phyloP scores from a whole-genome alignment of 2,797 vertebrate genomes.

The Phrynocephalus guinanensis region DNA sequence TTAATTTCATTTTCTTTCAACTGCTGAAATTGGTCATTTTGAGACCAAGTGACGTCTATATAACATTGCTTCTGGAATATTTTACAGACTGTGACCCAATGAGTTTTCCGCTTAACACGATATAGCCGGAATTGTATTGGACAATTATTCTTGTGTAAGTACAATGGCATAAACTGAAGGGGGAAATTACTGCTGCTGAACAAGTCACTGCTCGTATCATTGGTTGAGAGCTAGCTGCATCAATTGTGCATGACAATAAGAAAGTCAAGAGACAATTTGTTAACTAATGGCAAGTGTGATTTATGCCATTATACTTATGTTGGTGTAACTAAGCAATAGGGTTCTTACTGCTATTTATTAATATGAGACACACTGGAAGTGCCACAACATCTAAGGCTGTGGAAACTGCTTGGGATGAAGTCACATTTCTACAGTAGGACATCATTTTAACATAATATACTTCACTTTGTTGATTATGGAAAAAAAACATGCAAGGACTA shows the following conservation, averaged over 20 bases:
- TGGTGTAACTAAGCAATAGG: too few relatives aligned
- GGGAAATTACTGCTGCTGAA: too few relatives aligned
- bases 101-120: conserved; percentile 43
- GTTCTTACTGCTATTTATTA: neutral
- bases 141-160: too few relatives aligned
- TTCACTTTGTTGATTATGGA: conserved; percentile 37
- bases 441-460: conserved; percentile 50
- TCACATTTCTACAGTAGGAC: conserved; percentile 56
- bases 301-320: too few relatives aligned
- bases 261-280: too few relatives aligned
- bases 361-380: conserved; percentile 40
- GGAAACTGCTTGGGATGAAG: conserved; percentile 53
- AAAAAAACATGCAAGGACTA: conserved; percentile 57
- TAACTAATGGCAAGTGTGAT: too few relatives aligned
- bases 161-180: too few relatives aligned
- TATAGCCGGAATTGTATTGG: neutral
- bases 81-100: conserved; percentile 27
- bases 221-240: too few relatives aligned
- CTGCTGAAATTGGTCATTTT: conserved; percentile 48
- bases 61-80: conserved; percentile 30
- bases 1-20: neutral
- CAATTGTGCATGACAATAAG: too few relatives aligned
- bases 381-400: conserved; percentile 50
- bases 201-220: too few relatives aligned
- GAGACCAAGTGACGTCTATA: conserved; percentile 46